Evolutionary conservation across 2,888 invertebrate genomes (phyloP), one percentile per base, ranked within the genome.

Genomic region (Herminia tarsipennalis): DNA sequence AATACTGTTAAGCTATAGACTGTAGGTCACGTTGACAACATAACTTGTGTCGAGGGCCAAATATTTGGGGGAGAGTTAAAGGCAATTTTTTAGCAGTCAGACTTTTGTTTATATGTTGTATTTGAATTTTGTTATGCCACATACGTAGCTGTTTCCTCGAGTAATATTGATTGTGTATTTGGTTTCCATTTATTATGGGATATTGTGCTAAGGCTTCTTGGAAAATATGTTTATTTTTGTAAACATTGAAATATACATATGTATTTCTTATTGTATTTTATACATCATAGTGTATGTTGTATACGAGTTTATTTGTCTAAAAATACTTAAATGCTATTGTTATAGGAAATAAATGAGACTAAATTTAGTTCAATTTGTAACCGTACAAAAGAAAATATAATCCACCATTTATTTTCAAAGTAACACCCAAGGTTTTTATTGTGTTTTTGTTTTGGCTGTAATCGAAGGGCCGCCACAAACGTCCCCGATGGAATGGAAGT

Each of bases 1-100:
- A 84, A 83, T 78, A 83, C 76, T 77, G 66, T 70, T 74, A 79
- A 80, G 81, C 79, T 76, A 77, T 80, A 78, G 69, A 73, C 73
- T 77, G 73, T 79, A 80, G 86, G 86, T 85, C 86, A 86, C 85
- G 80, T 85, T 81, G 81, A 69, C 72, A 69, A 70, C 76, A 79
- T 82, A 79, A 85, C 81, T 77, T 76, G 73, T 64, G 65, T 66
- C 62, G 66, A 70, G 45, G 53, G 68, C 62, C 69, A 70, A 74
- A 73, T 73, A 70, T 73, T 73, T 67, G 57, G 69, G 72, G 72
- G 65, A 68, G 56, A 66, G 59, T 64, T 66, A 59, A 65, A 51
- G 22, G 45, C 37, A 43, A 25, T 54, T 54, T 59, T 65, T 65
- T 53, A 29, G 27, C 30, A 57, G 47, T 28, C 36, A 45, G 21